phyloP scores from a whole-genome alignment of 2,113 vertebrate genomes.

The Eurypyga helias region DNA sequence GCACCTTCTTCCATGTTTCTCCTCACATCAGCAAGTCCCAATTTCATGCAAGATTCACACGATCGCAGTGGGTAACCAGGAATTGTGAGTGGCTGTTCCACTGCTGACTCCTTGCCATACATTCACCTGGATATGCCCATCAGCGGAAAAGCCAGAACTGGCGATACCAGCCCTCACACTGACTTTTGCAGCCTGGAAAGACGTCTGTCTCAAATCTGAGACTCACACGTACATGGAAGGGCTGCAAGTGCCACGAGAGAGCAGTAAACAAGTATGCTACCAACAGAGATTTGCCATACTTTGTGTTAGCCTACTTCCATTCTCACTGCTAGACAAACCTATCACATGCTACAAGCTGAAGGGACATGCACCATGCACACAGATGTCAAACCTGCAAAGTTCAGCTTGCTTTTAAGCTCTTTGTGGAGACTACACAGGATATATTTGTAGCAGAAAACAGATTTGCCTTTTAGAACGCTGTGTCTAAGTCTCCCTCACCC shows the following conservation, averaged over 20 bases:
- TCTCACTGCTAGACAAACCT: not conserved
- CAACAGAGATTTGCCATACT: not conserved
- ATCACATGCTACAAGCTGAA: not conserved
- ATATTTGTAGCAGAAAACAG: not conserved
- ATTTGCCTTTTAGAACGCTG: not conserved
- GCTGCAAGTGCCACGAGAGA: not conserved
- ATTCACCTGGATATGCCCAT: not conserved
- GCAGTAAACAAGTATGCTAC: not conserved
- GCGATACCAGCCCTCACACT: not conserved
- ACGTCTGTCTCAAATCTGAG: not conserved
- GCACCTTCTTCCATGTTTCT: not conserved
- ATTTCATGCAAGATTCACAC: not conserved
- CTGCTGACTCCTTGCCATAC: not conserved
- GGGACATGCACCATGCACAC: not conserved
- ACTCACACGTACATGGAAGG: not conserved
- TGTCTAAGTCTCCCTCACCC: not conserved
- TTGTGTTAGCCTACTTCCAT: not conserved
- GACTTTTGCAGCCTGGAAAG: not conserved
- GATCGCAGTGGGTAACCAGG: not conserved
- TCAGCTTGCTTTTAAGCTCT: not conserved
- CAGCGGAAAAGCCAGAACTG: not conserved
- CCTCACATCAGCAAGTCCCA: not conserved
- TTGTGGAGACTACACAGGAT: not conserved
- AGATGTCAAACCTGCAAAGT: not conserved
- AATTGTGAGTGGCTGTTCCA: not conserved